phyloP scores from a whole-genome alignment of 2,888 invertebrate species.

The Agonopterix alstromeriana region DNA sequence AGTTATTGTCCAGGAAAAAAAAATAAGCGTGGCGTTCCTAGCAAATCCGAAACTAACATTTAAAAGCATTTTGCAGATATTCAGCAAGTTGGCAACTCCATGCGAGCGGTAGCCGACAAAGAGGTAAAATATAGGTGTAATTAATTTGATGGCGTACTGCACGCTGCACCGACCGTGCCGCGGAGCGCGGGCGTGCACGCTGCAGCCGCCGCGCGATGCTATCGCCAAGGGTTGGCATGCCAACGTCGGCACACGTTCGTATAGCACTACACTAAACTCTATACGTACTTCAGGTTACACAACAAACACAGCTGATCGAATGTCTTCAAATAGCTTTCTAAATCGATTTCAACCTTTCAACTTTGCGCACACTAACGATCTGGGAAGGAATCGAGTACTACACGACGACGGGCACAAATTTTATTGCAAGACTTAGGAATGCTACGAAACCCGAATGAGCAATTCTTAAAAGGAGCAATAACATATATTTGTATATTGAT shows the following conservation, averaged over 20 bases:
- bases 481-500: no score
- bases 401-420: no score
- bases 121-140: conserved; percentile 47
- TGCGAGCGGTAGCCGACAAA: conserved; percentile 38
- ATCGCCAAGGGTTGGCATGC: conserved; percentile 13
- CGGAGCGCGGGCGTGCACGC: conserved; percentile 17
- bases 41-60: conserved; percentile 2
- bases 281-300: no score
- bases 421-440: no score
- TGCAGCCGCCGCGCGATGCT: conserved; percentile 21
- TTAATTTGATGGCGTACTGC: conserved; percentile 44
- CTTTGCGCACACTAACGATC: no score
- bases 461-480: no score
- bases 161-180: conserved; percentile 17
- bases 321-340: no score
- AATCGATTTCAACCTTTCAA: no score
- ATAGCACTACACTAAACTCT: no score
- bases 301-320: no score
- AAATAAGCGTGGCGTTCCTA: background rate
- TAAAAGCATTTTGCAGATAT: conserved; percentile 10
- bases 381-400: no score
- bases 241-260: background rate
- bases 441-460: no score
- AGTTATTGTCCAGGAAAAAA: background rate
- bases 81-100: conserved; percentile 17